A percentile compares a stretch with the other conserved stretches of the same genome.
phyloP scores from a whole-genome alignment of 2,888 invertebrate genomes.

The Synergus umbraculus region DNA sequence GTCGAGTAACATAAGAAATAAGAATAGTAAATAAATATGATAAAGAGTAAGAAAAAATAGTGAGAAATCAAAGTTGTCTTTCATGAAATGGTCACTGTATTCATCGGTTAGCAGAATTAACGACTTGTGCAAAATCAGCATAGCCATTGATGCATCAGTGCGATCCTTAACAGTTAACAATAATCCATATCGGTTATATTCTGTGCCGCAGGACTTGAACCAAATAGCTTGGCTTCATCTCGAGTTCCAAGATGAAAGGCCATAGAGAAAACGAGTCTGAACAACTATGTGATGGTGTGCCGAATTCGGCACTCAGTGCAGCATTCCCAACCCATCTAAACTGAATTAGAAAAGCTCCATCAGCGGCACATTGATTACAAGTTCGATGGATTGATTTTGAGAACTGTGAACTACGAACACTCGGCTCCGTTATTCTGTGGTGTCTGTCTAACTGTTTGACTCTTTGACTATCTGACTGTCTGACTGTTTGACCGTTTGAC shows the following conservation, averaged over 20 bases:
- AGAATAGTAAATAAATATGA: conserved; percentile 40
- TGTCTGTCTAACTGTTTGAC: conserved; percentile 56
- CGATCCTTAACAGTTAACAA: conserved; percentile 54
- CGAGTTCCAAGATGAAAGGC: conserved; percentile 70
- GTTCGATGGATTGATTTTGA: conserved; percentile 41
- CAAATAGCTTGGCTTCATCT: conserved; percentile 74
- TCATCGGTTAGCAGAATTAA: conserved; percentile 60
- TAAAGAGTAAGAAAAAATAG: conserved; percentile 22
- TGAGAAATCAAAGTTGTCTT: conserved; percentile 61
- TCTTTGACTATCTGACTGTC: conserved; percentile 41
- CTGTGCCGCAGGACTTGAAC: conserved; percentile 77
- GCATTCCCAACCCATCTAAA: conserved; percentile 58
- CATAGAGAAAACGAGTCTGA: conserved; percentile 64
- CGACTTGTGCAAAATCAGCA: conserved; percentile 54
- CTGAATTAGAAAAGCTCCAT: conserved; percentile 37
- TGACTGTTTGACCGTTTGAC: background rate
- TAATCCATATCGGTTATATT: conserved; percentile 68
- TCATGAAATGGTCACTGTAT: conserved; percentile 77
- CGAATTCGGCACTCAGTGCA: conserved; percentile 60
- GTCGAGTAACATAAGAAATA: conserved; percentile 44
- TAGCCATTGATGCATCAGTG: conserved; percentile 76
- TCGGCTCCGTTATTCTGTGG: conserved; percentile 76
- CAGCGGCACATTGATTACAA: conserved; percentile 37
- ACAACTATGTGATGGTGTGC: conserved; percentile 60
- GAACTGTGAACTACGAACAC: background rate